Conservation (phyloP, 2,888 invertebrate species). For the Taenaris catops region DNA sequence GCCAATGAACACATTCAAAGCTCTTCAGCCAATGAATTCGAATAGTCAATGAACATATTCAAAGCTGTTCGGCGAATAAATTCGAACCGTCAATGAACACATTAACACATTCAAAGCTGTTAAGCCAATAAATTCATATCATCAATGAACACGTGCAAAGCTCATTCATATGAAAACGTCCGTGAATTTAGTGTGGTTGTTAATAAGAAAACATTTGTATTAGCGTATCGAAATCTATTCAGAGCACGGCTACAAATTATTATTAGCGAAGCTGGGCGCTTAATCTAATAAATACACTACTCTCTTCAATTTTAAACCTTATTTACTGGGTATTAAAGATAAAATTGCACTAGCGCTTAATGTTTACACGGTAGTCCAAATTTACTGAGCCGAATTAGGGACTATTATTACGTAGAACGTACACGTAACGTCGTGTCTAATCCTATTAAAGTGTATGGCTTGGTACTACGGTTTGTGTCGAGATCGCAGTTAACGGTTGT, state of each 20-base stretch:
- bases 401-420: slow-evolving; percentile 4
- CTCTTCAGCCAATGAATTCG: too few species aligned
- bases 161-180: too few species aligned
- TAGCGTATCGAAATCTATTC: slow-evolving; percentile 4
- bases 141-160: too few species aligned
- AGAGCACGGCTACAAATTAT: slow-evolving; percentile 4
- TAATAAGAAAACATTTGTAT: too few species aligned
- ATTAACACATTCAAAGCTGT: too few species aligned
- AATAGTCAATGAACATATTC: too few species aligned
- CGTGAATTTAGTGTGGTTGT: too few species aligned
- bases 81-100: too few species aligned
- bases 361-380: slow-evolving; percentile 1
- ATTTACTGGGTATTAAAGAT: not conserved
- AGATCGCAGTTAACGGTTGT: too few species aligned
- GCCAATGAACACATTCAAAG: too few species aligned
- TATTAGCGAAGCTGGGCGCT: slow-evolving; percentile 1
- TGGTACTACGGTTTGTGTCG: not conserved
- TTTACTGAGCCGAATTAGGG: slow-evolving; percentile 11
- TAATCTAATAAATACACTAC: not conserved
- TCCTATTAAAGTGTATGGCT: slow-evolving; percentile 8
- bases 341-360: not conserved
- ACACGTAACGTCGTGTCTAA: slow-evolving; percentile 9
- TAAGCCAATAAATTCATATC: too few species aligned
- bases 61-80: too few species aligned
- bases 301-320: slow-evolving; percentile 1